Base-by-base conservation (phyloP, 2,113 vertebrate species). In the Hirundichthys speculiger region DNA sequence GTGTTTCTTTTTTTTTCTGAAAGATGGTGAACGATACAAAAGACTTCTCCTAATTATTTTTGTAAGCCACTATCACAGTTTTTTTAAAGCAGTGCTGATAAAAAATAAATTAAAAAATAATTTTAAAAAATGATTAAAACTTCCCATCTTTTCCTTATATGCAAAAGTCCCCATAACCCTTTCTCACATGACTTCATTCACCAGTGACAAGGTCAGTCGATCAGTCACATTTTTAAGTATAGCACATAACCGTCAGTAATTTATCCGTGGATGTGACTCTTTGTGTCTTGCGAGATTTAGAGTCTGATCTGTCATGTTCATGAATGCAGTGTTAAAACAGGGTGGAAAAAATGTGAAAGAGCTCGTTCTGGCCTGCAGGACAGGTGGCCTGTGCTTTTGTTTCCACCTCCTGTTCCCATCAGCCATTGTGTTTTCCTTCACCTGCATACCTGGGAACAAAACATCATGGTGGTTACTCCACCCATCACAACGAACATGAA, bases 401-500 rank as follows among this genome's bases (percentile, higher is more conserved):
- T 67, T 34, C 15, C 21, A 6, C 58, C 41, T 69, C 63, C 48
- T 77, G 64, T 76, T 82, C 70, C 58, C 60, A 64, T 60, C 68
- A 47, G 25, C 47, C 50, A 51, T 43, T 64, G 58, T 69, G 49
- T 69, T 73, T 80, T 25, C 27, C 71, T n/a, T 59, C 51, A 80
- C 57, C 69, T 83, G 76, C 85, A 88, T 87, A 79, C 60, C 48
- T 80, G 49, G 63, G 60, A 75, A 75, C 69, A 80, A 82, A 80
- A 58, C 63, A 47, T 62, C 21, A 38, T 15, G 20, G 49, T 41
- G 25, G 20, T 5, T n/a, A 20, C 80, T 79, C 75, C 73, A 82
- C 83, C 86, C 48, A 5, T 2, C 1, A 15, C 60, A 19, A n/a
- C 20, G 5, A 76, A 80, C 81, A 46, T 16, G 69, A 76, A 56